phyloP scores from a whole-genome alignment of 1,140 invertebrate genomes.

The Berghia stephanieae region DNA sequence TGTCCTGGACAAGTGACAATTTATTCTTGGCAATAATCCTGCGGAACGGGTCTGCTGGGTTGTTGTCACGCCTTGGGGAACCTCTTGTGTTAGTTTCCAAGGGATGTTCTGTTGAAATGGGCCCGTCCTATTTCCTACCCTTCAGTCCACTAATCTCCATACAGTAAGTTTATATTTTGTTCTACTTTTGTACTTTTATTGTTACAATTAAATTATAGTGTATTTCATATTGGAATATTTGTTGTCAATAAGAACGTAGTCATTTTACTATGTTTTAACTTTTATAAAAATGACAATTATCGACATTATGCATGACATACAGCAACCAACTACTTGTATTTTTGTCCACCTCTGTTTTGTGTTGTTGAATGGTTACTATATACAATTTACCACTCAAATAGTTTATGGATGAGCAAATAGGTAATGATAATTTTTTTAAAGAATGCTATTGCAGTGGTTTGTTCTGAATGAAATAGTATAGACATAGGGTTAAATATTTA shows the following conservation, averaged over 20 bases:
- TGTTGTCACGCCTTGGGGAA: slow-evolving; percentile 62
- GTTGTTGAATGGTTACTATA: no score
- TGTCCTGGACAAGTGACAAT: slow-evolving; percentile 63
- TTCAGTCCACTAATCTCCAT: slow-evolving; percentile 61
- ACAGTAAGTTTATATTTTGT: slow-evolving; percentile 44
- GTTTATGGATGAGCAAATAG: no score
- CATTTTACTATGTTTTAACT: no score
- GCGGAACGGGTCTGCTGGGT: slow-evolving; percentile 56
- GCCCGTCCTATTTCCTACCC: slow-evolving; percentile 60
- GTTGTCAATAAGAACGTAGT: no score
- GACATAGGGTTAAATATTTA: no score
- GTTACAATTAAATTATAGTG: no score
- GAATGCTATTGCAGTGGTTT: no score
- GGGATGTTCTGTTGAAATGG: slow-evolving; percentile 59
- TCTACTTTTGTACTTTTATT: background rate
- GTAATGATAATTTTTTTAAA: no score
- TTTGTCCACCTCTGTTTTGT: background rate
- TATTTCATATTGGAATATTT: background rate
- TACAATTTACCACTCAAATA: no score
- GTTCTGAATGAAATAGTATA: no score
- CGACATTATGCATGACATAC: background rate
- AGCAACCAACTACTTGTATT: background rate
- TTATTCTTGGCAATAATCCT: slow-evolving; percentile 63
- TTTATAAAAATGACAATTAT: background rate
- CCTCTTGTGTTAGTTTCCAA: slow-evolving; percentile 56